Evolutionary conservation across 2,888 invertebrate genomes (phyloP), one percentile per base, ranked within the genome.

Genomic region (Sinopyrophorus schimmeli): DNA sequence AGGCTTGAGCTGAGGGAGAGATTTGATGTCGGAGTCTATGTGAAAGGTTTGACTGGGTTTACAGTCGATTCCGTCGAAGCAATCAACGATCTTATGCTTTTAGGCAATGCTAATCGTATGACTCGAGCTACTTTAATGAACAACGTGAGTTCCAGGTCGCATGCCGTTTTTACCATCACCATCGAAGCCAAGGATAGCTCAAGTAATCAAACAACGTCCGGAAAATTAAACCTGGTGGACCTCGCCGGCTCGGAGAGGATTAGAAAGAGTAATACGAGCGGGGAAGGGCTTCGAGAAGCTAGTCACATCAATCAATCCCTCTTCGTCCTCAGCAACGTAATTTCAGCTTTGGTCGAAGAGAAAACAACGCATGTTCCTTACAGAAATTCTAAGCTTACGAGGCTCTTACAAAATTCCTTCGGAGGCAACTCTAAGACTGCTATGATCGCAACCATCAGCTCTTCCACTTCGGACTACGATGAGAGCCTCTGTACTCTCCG

Each of bases 181-280:
- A 89, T 99, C 28, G 99, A 99, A 77, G 92, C 93, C 55, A 94
- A 93, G 74, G 89, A 92, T 70, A 88, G 84, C 1, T 79, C 78
- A 1, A 91, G 90, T 65, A 89, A 89, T 1, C 85, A 88, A 66
- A 89, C 90, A 63, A 90, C 91, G 66, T 88, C 97, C n/a, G 99
- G 99, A 37, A 97, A 98, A 76, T 78, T 99, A 40, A 96, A 99
- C 76, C 80, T 99, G 34, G 98, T 99, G 0, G 98, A 99, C 76
- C 80, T 99, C 67, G 98, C 98, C 90, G 98, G 99, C 35, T 97
- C 97, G 0, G 99, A 99, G 73, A 81, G 99, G 17, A 94, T 98
- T 70, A 91, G 91, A 65, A 95, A 98, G 75, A 97, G 97, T 0
- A 96, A 96, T 64, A 93, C 97, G 0, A 86, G 89, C 16, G 94